Evolutionary conservation across 1,140 invertebrate species (phyloP).

Genomic region (Drosophila hydei): DNA sequence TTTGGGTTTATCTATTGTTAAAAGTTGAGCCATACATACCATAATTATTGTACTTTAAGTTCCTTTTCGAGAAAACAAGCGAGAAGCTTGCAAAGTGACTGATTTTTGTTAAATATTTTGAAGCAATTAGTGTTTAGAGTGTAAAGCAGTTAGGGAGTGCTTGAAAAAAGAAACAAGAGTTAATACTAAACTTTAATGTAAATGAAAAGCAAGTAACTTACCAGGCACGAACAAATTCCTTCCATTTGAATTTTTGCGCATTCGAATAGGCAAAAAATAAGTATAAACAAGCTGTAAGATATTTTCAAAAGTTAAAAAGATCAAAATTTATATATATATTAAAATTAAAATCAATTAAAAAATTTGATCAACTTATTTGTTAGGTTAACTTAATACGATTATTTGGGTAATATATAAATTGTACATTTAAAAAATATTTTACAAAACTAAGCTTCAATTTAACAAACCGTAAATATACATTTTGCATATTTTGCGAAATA

Average conservation of each 20-base stretch:
- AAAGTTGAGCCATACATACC: conserved; percentile 39
- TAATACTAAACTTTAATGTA: conserved; percentile 71
- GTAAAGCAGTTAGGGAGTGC: not conserved
- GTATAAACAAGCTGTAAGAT: conserved; percentile 54
- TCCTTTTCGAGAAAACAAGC: conserved; percentile 58
- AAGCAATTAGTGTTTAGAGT: conserved; percentile 49
- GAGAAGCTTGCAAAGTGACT: conserved; percentile 60
- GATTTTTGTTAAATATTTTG: conserved; percentile 80
- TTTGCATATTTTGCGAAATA: not conserved
- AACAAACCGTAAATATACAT: not conserved
- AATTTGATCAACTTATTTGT: conserved; percentile 9
- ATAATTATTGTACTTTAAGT: conserved; percentile 69
- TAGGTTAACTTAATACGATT: conserved; percentile 12
- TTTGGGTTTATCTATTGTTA: conserved; percentile 52
- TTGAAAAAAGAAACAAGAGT: conserved; percentile 16
- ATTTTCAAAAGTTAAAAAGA: conserved; percentile 47
- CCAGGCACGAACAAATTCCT: conserved; percentile 81
- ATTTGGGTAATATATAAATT: not conserved
- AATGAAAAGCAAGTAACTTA: conserved; percentile 63
- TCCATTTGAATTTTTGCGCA: conserved; percentile 68
- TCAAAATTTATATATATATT: conserved; percentile 38
- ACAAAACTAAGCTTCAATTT: not conserved
- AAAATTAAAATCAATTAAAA: not conserved
- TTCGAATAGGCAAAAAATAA: conserved; percentile 40
- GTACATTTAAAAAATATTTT: conserved; percentile 26